Percentiles rank a stretch among this genome's conserved stretches.
Evolutionary conservation across 2,888 invertebrate genomes (phyloP).

Genomic region (Crocallis elinguaria): DNA sequence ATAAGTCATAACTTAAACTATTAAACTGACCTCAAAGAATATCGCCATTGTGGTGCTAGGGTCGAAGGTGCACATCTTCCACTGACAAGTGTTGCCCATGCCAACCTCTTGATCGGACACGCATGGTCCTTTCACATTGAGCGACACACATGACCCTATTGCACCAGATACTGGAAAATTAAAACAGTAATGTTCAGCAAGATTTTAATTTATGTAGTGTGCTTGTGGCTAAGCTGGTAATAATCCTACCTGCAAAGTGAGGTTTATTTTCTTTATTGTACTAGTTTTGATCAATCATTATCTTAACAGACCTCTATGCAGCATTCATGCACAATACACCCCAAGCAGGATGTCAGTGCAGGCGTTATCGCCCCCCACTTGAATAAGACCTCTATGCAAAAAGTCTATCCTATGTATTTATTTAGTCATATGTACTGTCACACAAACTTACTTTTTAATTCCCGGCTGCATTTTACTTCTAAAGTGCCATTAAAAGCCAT

Average conservation of each 20-base stretch:
- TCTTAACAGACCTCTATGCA: no score
- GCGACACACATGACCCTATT: constrained; percentile 97
- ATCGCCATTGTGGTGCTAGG: constrained; percentile 97
- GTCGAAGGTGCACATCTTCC: constrained; percentile 98
- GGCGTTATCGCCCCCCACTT: no score
- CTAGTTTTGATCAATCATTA: neutral
- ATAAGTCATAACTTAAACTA: neutral
- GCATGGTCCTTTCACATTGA: constrained; percentile 95
- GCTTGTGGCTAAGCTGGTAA: no score
- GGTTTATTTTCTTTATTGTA: no score
- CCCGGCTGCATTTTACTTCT: constrained; percentile 98
- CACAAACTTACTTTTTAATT: constrained; percentile 89
- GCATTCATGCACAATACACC: no score
- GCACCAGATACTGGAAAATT: constrained; percentile 93
- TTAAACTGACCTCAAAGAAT: constrained; percentile 92
- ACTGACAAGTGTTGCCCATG: constrained; percentile 98
- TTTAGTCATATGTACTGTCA: no score
- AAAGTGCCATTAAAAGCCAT: constrained; percentile 99
- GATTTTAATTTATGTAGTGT: no score
- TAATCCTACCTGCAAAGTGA: no score
- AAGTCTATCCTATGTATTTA: no score
- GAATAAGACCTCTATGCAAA: no score
- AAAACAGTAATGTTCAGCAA: no score
- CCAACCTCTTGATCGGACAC: constrained; percentile 99
- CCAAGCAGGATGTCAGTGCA: no score